Base-by-base conservation (phyloP, 2,797 vertebrate species). In the Myiothlypis coronata region DNA sequence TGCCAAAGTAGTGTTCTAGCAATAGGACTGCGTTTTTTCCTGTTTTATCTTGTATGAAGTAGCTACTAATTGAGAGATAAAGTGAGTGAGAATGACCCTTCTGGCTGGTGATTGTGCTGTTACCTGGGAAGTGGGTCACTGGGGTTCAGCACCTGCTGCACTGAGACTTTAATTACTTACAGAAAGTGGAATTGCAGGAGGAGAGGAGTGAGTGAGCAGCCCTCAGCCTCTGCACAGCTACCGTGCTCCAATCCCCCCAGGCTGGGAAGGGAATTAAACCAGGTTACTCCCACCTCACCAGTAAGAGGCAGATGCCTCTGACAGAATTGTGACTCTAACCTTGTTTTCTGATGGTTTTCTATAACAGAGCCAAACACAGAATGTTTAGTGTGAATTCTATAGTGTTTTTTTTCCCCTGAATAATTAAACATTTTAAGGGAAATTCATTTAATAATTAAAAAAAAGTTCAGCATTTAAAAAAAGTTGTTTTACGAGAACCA, bases 11-110 rank as follows among this genome's bases (percentile, higher is more conserved):
- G 46, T 0, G 2, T 39, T 78, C 71, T 69, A 82, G 95, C 70
- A 50, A 69, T 10, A 47, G 47, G 35, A 5, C n/a, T 32, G 80
- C 15, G 0, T 43, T 92, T 86, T 6, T 3, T 9, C 61, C 88
- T 86, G 77, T 93, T 96, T 95, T 82, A 89, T 65, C 81, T 79
- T 9, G 35, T 72, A 47, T 4, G 55, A 44, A 89, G 70, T 52
- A 59, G 47, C 55, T 89, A 24, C 86, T 96, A 87, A 96, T 93
- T 89, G 94, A 92, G 96, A 95, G 93, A 82, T 90, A 79, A 92
- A 92, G 37, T 11, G 2, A 79, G 79, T 11, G 86, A 19, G 83
- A 84, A 76, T 72, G 94, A 89, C 90, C 94, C 83, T 87, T 53
- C 63, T 87, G 90, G 86, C 83, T 92, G 92, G 30, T 72, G 92